Evolutionary conservation across 2,888 invertebrate genomes (phyloP), one percentile per base, ranked within the genome.

Genomic region (Iphiclides podalirius): DNA sequence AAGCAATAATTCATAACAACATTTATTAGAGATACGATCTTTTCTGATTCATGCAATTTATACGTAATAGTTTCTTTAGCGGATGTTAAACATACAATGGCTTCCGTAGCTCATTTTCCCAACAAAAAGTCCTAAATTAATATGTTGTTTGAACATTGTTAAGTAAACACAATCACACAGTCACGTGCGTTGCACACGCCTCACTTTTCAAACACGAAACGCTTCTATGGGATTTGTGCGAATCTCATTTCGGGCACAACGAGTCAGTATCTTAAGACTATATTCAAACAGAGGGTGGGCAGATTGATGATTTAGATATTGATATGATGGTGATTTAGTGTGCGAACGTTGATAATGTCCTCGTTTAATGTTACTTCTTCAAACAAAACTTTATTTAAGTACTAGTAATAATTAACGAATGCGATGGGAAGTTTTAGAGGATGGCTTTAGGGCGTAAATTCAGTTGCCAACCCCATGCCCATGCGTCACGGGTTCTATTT

Each of bases 61-160:
- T 43, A 55, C 46, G 48, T 39, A 50, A 45, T 23, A 35, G 34
- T 11, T 45, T 12, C 16, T 33, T 16, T 34, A 45, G 41, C 36
- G 17, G 16, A 31, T 40, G 12, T 33, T 43, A 15, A 23, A 43
- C 36, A 43, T 37, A 63, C 57, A 60, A 67, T 66, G 64, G 71
- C 68, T 75, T 76, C 79, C 75, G 69, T 76, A 77, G 79, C 79
- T 79, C 77, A 84, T 83, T 79, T n/a, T 66, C 71, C 65, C 64
- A 72, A 80, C 80, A 82, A 83, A 81, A 81, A 77, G 68, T 56
- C 68, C 76, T 75, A 85, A 85, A 88, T 88, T 87, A 88, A 87
- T 85, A 87, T 80, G 84, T 85, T 88, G 88, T 88, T 88, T 87
- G 87, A 88, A 79, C 82, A 78, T 79, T 69, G 75, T 79, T 77